Base-by-base conservation (phyloP, 2,113 vertebrate genomes). In the Egretta garzetta region DNA sequence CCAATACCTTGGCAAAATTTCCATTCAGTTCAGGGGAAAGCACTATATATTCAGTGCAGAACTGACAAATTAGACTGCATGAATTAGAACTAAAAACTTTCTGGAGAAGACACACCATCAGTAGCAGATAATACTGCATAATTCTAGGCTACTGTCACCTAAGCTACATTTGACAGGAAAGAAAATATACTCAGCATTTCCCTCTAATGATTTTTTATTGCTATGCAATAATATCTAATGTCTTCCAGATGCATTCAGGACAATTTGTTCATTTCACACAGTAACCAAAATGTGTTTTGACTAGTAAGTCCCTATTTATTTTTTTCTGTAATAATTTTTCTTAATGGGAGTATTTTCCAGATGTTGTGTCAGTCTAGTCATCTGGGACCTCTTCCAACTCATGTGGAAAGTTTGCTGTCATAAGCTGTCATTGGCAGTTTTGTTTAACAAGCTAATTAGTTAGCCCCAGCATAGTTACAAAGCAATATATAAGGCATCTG, bases 271-370 rank as follows among this genome's bases (percentile, higher is more conserved):
- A 90, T 86, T 97, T 97, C 91, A 84, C 90, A 96, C 88, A 89
- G 96, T 95, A 98, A 97, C 98, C 96, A 97, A 92, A 98, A 97
- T 96, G 94, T 98, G 96, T 98, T 98, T 98, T 98, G 97, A 97
- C 97, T 97, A 96, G 86, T 95, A 97, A 97, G 94, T 92, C 95
- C 91, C 90, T 95, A 76, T 97, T 97, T 98, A 97, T 94, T 95
- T 97, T 93, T 94, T 97, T 98, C 97, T 96, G 97, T 96, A 97
- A 97, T 98, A 80, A 66, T 97, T 98, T 98, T 97, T 98, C 97
- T 98, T 98, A 98, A 98, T 97, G 97, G 96, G 96, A 97, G 97
- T 98, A 95, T 98, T 98, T 98, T 98, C 97, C 98, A 98, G 98
- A 98, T 98, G 98, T 98, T 98, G 96, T 94, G 80, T 73, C 97